phyloP scores from a whole-genome alignment of 2,113 vertebrate species.

The Stercorarius parasiticus region DNA sequence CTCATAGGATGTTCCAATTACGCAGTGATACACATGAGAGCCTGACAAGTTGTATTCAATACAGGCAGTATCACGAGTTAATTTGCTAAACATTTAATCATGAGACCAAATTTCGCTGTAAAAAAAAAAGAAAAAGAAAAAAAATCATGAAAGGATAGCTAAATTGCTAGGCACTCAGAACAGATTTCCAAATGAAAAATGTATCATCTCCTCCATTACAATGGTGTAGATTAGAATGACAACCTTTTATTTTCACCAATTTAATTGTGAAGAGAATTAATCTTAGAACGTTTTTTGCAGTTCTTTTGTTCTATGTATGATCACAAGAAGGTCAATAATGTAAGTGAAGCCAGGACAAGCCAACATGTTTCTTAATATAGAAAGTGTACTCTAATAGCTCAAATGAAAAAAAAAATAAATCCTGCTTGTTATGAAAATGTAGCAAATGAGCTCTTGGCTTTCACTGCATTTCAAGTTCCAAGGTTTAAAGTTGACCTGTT shows the following conservation, averaged over 20 bases:
- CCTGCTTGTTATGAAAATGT: not conserved
- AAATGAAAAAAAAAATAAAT: not conserved
- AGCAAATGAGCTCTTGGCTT: constrained; percentile 63
- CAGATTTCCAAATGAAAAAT: not conserved
- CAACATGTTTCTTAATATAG: not conserved
- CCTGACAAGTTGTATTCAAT: not conserved
- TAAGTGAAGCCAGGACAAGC: not conserved
- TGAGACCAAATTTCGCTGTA: not conserved
- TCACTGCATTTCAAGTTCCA: constrained; percentile 35
- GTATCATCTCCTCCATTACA: not conserved
- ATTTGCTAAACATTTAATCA: not conserved
- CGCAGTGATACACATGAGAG: not conserved
- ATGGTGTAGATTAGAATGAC: not conserved
- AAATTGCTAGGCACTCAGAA: not conserved
- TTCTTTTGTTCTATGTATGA: not conserved
- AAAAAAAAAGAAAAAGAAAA: not conserved
- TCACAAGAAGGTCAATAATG: not conserved
- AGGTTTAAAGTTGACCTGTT: constrained; percentile 62
- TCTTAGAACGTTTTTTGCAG: not conserved
- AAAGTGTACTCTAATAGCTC: not conserved
- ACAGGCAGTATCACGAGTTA: not conserved
- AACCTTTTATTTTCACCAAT: not conserved
- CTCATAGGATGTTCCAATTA: not conserved
- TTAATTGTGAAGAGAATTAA: not conserved
- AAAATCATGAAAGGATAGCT: not conserved